Base-by-base conservation (phyloP, 2,888 invertebrate genomes). In the Pammene fasciana region DNA sequence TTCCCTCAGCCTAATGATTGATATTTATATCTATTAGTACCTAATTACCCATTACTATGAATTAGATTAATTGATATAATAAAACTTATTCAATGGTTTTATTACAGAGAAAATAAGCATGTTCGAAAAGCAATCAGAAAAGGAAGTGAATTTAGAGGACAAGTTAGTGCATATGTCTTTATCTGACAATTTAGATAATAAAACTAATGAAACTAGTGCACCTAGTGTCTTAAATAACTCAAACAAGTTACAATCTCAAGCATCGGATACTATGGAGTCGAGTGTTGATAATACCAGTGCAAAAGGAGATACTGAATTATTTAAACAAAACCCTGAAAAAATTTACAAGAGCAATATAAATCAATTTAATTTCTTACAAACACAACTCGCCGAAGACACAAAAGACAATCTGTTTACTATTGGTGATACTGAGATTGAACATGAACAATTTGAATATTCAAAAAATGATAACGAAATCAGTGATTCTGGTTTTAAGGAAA, bases 41-140 rank as follows among this genome's bases (percentile, higher is more conserved):
- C 46, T 34, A 60, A 48, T 60, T 48, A 13, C 46, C 11, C 45
- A 46, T 46, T 60, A 46, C 6, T 7, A 34, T 0, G 14, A 16
- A 46, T 36, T 60, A 36, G 11, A 6, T 16, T 16, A n/a, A 16
- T 36, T 38, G 6, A 2, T 26, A 59, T 45, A 34, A 55, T 34
- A 54, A n/a, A 26, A 34, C 54, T 50, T 18, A 59, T 13, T 26
- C 5, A 14, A 62, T 68, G 13, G 34, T 68, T 45, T 41, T 74
- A 71, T 87, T 87, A 64, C 87, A 92, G 92, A 92, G 72, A 92
- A 90, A 92, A 92, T 92, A 89, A 92, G 78, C 76, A 86, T 92
- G 86, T 92, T 92, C 80, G 92, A 92, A 78, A 91, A 87, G 74
- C 86, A 87, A 78, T 78, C 82, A 77, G 88, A 88, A 76, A 87